Evolutionary conservation across 2,113 vertebrate species (phyloP), one percentile per base, ranked within the genome.

Genomic region (Rhegmatorhina hoffmannsi): DNA sequence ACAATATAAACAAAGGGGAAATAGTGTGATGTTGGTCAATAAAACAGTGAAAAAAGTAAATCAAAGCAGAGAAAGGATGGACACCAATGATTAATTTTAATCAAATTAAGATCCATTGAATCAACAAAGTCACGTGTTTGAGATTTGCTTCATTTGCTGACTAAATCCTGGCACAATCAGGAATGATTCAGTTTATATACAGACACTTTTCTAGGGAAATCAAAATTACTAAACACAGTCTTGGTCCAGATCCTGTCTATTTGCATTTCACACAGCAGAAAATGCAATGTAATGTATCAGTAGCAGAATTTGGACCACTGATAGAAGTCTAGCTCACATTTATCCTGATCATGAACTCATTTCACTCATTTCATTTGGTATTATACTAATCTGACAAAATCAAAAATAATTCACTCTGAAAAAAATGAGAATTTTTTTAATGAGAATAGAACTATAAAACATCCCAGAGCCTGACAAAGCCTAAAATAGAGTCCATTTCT

Each of bases 21-120:
- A 56, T 28, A 36, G 11, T 17, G 28, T 64, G 20, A 36, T 84
- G 52, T 40, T 63, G 26, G 47, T 83, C 87, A 94, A 74, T 63
- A 91, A 84, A 92, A 77, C 43, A 83, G 31, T 63, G 21, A 77
- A 29, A 84, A 17, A 88, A 64, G 11, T 91, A 91, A 90, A 92
- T 77, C 14, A 74, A 79, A 93, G 13, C 12, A 25, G 47, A 64
- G 17, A 74, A 85, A 78, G 23, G 11, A 44, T 46, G 16, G 19
- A 58, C 36, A 28, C 4, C 26, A 56, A 25, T 43, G 34, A 58
- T 56, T 75, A 31, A 84, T 60, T 70, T 31, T 77, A 53, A 70
- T 70, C 44, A 47, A 75, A 91, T 82, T 69, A 72, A 73, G 26
- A 68, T 62, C 31, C 10, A 23, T 17, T 84, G 26, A 94, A 88